Evolutionary conservation across 1,140 invertebrate genomes (phyloP), one percentile per base, ranked within the genome.

Genomic region (Manduca sexta): DNA sequence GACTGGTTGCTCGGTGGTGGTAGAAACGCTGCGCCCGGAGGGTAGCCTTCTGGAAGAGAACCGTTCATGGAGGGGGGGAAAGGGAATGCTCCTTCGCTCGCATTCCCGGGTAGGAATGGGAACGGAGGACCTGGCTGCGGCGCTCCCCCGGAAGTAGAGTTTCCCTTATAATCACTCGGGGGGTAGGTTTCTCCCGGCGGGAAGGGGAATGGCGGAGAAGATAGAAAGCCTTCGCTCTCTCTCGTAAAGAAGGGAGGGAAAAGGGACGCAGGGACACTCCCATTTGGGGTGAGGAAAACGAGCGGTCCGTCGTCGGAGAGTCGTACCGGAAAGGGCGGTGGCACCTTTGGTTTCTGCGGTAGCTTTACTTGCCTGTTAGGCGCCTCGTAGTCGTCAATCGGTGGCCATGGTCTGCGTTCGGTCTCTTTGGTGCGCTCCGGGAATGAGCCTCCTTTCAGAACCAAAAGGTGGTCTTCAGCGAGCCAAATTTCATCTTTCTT

Each of bases 271-370:
- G 82, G 79, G 67, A 87, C 70, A 77, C 88, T 88, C 63, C 86
- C 87, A 72, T 91, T 90, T 60, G 87, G 86, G 33, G 91, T 91
- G 58, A 94, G 87, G 77, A 94, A 90, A 82, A 92, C 89, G 59
- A 93, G 87, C 52, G 94, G 93, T 56, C 93, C 94, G 49, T 91
- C 89, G 56, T 94, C 93, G 59, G 88, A 89, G 65, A 96, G 89
- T 81, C 93, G 93, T 72, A 96, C 91, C 62, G 94, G 94, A 91
- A 96, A 96, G 69, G 94, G 94, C 85, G 94, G 94, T 77, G 94
- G 93, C 59, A 95, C 89, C 75, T 91, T 91, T 0, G 92, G 92
- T 67, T 89, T 90, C 5, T 88, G 65, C 4, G 93, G 93, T 63
- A 95, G 88, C 74, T 93, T 93, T 57, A 95, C 92, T 78, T 93